Evolutionary conservation across 2,888 invertebrate genomes (phyloP), one percentile per base, ranked within the genome.

Genomic region (Trachelus troglodyta): DNA sequence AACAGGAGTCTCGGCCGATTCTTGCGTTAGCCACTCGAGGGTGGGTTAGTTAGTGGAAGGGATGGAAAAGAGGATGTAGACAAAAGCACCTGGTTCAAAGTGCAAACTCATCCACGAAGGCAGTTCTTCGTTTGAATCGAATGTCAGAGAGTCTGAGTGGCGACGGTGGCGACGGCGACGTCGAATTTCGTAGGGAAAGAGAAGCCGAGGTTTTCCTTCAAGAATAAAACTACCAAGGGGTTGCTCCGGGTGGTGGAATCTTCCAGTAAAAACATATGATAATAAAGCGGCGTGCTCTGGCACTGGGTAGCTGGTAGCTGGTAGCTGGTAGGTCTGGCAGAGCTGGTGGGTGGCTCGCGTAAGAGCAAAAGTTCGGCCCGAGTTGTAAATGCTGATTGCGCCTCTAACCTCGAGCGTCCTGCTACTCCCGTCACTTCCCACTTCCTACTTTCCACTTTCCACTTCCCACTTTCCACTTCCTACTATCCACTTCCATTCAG

Each of bases 321-420:
- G 74, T 78, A 81, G 80, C 77, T 40, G 15, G 23, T 23, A 23
- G 37, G 74, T 56, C 40, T 40, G 40, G 40, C 4, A 40, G 15
- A 4, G 23, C 56, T 56, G 23, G 56, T 15, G 40, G 76, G 79
- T 69, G 80, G 81, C 77, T 81, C 81, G 74, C 81, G 80, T 84
- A 82, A 79, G 84, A 79, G 84, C 85, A 85, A 88, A 89, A 88
- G 85, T 88, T 88, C 83, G 85, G 85, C 83, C 82, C 82, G 84
- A 87, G 87, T 88, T 86, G 89, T 88, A 89, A 89, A 88, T 86
- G 88, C 86, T 87, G 87, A 89, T 87, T 88, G 87, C 87, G 86
- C 85, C 85, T 85, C 86, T 85, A 86, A 86, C 85, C 86, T 81
- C 79, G 40, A 40, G 40, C 40, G 40, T 40, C 68, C 77, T 73